These are phyloP conservation scores for Muntiacus muntjak DNA, from an alignment of 2,113 vertebrate genomes.

Conservation along the genomic window DNA sequence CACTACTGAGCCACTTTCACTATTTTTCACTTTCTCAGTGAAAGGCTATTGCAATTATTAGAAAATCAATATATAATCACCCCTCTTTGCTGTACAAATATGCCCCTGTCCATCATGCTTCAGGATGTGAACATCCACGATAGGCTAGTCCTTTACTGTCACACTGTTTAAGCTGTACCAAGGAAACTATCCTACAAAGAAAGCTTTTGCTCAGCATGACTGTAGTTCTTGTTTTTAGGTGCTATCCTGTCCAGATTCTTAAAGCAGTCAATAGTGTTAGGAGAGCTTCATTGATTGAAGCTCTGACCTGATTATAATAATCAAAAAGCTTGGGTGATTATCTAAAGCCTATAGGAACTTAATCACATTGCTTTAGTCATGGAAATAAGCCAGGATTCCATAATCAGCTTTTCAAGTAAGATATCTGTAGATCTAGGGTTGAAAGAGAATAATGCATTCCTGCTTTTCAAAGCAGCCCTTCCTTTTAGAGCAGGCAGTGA, in stretches of 20 bases:
- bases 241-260: conserved; percentile 16
- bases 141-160: background rate
- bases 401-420: conserved; percentile 54
- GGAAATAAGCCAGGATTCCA: conserved; percentile 60
- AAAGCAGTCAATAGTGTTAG: conserved; percentile 31
- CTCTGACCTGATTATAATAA: conserved; percentile 62
- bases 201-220: background rate
- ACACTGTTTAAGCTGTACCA: background rate
- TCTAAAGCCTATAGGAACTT: conserved; percentile 68
- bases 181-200: background rate
- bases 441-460: conserved; percentile 34
- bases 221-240: conserved; percentile 8
- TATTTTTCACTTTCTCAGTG: background rate
- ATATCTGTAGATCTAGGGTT: conserved; percentile 39
- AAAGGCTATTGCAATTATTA: background rate
- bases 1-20: background rate
- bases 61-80: background rate
- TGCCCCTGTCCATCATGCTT: background rate
- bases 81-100: background rate
- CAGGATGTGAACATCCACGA: background rate
- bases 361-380: conserved; percentile 67
- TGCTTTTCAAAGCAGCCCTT: conserved; percentile 23
- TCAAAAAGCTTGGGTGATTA: conserved; percentile 65
- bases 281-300: conserved; percentile 60
- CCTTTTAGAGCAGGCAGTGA: background rate